These are phyloP conservation scores for Chelon labrosus DNA, from an alignment of 2,797 vertebrate genomes.

Conservation along the genomic window DNA sequence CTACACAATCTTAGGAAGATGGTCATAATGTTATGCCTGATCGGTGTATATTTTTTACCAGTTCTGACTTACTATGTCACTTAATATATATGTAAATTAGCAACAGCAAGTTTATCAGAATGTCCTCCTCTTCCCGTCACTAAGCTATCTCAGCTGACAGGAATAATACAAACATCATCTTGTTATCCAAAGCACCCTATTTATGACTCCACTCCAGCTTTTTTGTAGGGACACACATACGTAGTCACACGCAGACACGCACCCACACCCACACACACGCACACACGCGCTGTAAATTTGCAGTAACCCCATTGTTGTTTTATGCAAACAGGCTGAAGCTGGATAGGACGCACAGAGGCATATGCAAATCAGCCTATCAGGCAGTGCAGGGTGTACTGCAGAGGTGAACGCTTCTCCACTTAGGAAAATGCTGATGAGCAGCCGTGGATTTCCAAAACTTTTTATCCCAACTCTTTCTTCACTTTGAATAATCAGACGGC, in stretches of 20 bases:
- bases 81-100: conserved; percentile 17
- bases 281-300: conserved; percentile 66
- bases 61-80: too few relatives aligned
- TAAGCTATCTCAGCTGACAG: conserved; percentile 11
- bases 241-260: neutral
- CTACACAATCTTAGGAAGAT: too few relatives aligned
- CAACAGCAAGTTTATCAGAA: neutral
- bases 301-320: conserved; percentile 86
- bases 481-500: conserved; percentile 40
- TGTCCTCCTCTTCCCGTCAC: neutral
- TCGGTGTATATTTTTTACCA: too few relatives aligned
- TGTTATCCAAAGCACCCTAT: conserved; percentile 32
- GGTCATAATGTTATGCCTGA: too few relatives aligned
- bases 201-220: conserved; percentile 14
- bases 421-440: conserved; percentile 82
- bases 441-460: conserved; percentile 71
- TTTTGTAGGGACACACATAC: conserved; percentile 15
- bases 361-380: conserved; percentile 82
- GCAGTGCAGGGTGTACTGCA: conserved; percentile 66
- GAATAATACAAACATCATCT: conserved; percentile 34
- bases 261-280: conserved; percentile 22
- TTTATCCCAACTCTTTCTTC: conserved; percentile 30
- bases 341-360: conserved; percentile 83
- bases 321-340: conserved; percentile 87
- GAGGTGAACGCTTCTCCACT: conserved; percentile 81